Evolutionary conservation across 2,888 invertebrate genomes (phyloP).

Genomic region (Pandemis cinnamomeana): DNA sequence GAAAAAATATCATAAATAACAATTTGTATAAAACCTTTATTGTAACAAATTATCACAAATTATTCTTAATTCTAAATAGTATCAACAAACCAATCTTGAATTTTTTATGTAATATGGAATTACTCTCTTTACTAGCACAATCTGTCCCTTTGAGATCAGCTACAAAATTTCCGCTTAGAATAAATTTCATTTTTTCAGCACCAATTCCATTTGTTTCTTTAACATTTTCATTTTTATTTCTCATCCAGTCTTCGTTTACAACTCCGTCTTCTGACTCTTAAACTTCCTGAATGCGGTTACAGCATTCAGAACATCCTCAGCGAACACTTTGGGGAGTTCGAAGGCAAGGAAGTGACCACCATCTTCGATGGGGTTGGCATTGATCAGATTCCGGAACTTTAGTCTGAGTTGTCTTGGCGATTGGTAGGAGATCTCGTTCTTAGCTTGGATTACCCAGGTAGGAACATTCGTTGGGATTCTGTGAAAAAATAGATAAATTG

Average conservation of each 20-base stretch:
- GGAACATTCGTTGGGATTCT: conserved; percentile 84
- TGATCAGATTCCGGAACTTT: conserved; percentile 87
- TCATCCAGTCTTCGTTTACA: background rate
- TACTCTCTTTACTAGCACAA: no score
- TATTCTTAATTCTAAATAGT: background rate
- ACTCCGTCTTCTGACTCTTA: conserved; percentile 43
- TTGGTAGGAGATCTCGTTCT: conserved; percentile 86
- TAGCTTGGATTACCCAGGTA: conserved; percentile 88
- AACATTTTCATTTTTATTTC: background rate
- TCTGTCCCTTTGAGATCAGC: background rate
- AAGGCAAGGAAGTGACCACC: conserved; percentile 95
- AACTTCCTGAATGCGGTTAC: conserved; percentile 44
- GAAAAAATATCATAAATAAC: conserved; percentile 24
- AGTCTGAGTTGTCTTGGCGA: conserved; percentile 83
- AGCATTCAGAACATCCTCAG: conserved; percentile 86
- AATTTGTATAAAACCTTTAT: background rate
- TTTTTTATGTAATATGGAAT: background rate
- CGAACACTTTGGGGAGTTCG: conserved; percentile 88
- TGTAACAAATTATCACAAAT: background rate
- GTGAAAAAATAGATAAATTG: conserved; percentile 27
- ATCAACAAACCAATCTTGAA: conserved; percentile 1
- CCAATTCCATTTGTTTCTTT: background rate
- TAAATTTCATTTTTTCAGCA: background rate
- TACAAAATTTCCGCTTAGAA: background rate
- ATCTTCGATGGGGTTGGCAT: conserved; percentile 84